Conservation (phyloP, 2,797 vertebrate genomes). For the Spinus olivaceus region DNA sequence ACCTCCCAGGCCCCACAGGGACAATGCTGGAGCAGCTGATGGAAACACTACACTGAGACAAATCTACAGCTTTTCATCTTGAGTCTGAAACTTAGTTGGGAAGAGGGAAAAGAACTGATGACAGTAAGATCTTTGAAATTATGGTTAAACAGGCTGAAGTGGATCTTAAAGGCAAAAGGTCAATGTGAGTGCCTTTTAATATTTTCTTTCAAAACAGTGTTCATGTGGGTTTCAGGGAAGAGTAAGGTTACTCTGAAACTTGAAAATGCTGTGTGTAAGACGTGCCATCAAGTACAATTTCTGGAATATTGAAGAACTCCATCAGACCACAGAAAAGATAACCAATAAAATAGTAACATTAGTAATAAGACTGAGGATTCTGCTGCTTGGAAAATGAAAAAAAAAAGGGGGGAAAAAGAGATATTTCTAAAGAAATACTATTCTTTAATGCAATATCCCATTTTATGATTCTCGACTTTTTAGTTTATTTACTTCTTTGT, state of each 20-base stretch:
- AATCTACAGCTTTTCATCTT: background rate
- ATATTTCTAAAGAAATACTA: background rate
- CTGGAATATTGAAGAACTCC: background rate
- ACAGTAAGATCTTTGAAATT: background rate
- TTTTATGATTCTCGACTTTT: background rate
- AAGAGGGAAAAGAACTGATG: background rate
- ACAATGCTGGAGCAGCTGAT: background rate
- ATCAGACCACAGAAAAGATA: background rate
- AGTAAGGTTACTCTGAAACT: background rate
- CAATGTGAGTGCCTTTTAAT: background rate
- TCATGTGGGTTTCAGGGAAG: background rate
- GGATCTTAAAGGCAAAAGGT: background rate
- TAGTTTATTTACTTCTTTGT: background rate
- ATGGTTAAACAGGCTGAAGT: background rate
- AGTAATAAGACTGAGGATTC: background rate
- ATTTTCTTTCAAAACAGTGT: background rate
- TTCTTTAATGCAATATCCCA: background rate
- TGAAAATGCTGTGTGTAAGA: background rate
- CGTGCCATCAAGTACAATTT: background rate
- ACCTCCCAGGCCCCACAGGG: no score
- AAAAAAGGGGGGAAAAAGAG: no score
- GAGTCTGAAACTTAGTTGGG: background rate
- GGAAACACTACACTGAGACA: background rate
- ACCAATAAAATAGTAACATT: background rate
- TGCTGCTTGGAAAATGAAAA: background rate